phyloP scores from a whole-genome alignment of 2,797 vertebrate genomes.

The Dromococcyx pavoninus region DNA sequence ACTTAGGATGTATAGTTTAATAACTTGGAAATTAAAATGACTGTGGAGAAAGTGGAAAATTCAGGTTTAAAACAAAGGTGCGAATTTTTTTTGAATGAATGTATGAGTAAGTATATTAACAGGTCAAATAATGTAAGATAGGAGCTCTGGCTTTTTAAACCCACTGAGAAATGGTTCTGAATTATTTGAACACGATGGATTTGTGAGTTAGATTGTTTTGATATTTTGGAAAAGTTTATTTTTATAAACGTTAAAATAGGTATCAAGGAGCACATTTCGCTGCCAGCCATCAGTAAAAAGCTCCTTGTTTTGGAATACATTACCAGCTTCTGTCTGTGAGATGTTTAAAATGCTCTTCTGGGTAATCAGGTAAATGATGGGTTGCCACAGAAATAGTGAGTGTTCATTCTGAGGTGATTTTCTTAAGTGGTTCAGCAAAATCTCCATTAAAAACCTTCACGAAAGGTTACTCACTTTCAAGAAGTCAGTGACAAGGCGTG shows the following conservation, averaged over 20 bases:
- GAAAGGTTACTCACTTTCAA: neutral
- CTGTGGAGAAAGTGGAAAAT: neutral
- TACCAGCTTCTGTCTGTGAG: neutral
- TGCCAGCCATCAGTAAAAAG: neutral
- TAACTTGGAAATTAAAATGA: neutral
- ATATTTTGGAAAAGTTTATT: neutral
- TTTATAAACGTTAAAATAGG: neutral
- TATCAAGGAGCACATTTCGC: neutral
- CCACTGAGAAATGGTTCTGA: neutral
- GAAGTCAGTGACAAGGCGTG: neutral
- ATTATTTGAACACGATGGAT: neutral
- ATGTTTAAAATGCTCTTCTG: conserved; percentile 8
- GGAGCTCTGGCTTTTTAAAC: neutral
- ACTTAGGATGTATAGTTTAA: neutral
- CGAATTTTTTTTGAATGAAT: neutral
- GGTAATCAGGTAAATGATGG: neutral
- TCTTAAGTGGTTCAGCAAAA: neutral
- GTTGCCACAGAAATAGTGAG: neutral
- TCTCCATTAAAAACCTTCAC: neutral
- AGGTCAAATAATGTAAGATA: neutral
- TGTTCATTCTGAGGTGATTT: conserved; percentile 10
- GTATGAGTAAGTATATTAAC: neutral
- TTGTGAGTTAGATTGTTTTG: neutral
- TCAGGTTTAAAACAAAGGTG: neutral
- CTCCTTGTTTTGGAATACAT: conserved; percentile 10